These are phyloP conservation scores for Alviniconcha strummeri DNA, from an alignment of 2,888 invertebrate genomes.

Conservation along the genomic window DNA sequence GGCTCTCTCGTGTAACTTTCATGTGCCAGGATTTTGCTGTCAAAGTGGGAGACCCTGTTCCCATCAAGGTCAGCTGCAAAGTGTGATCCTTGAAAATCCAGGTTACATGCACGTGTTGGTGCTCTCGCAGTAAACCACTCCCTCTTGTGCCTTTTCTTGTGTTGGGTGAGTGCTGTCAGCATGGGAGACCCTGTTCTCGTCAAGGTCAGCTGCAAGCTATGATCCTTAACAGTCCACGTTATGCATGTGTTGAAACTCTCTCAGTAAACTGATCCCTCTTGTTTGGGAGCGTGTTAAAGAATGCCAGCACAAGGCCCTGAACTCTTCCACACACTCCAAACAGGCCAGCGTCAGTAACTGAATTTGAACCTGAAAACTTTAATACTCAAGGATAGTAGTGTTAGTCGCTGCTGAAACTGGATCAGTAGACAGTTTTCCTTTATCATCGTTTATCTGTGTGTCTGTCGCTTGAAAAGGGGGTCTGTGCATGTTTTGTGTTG, in stretches of 20 bases:
- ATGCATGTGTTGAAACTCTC: background rate
- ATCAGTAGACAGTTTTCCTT: too few species aligned
- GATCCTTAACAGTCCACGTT: background rate
- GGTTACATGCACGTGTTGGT: background rate
- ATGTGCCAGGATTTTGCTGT: constrained; percentile 66
- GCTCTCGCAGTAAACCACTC: background rate
- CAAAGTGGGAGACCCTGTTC: constrained; percentile 70
- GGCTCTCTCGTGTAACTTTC: background rate
- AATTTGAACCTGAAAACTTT: too few species aligned
- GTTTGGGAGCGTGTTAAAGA: too few species aligned
- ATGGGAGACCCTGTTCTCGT: constrained; percentile 71
- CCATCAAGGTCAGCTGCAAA: constrained; percentile 61
- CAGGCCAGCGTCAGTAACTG: too few species aligned
- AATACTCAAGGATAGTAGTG: too few species aligned
- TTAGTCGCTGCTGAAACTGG: too few species aligned
- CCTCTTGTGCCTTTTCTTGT: background rate
- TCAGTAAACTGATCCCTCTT: too few species aligned
- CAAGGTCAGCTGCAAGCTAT: constrained; percentile 39
- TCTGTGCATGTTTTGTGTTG: too few species aligned
- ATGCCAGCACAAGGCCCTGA: too few species aligned
- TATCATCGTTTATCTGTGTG: too few species aligned
- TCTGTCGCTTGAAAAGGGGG: too few species aligned
- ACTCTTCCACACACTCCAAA: too few species aligned
- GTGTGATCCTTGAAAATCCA: background rate
- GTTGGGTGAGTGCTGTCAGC: constrained; percentile 69